Evolutionary conservation across 2,888 invertebrate species (phyloP), one percentile per base, ranked within the genome.

Genomic region (Noctua janthe): DNA sequence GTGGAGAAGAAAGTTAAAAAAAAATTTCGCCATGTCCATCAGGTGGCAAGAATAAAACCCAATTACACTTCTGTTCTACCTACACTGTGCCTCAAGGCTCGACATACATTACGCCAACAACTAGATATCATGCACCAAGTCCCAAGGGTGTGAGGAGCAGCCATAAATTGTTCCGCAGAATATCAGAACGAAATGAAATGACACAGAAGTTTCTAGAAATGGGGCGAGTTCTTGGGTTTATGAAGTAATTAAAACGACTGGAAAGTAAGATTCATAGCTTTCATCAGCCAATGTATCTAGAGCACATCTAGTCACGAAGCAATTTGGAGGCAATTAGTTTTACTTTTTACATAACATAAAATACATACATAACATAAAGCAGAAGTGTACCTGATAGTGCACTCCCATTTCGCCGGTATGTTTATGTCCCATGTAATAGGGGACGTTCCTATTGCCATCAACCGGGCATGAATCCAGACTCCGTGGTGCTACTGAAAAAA

Each of bases 31-130:
- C 35, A 3, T 3, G 3, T 39, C 39, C 39, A 39, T 39, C 39
- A 39, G 39, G 39, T 39, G 5, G 39, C 13, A 64, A 62, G 13
- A 13, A 35, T 56, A 49, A 1, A 15, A 17, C 51, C 1, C 0
- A 83, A 23, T 69, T 5, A 10, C 4, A 2, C 39, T 84, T 59
- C 80, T 87, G 80, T 20, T 20, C 4, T 15, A 0, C 17, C 23
- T 70, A 0, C 56, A 75, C 74, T 74, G 69, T 71, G 80, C 7
- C 79, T 47, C 13, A 23, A 10, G 47, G 76, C 76, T 51, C 67
- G 64, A 79, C 89, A 89, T 90, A 84, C 79, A 88, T 89, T 90
- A 89, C 66, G 59, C 73, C 80, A 84, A 71, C 82, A 82, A 87
- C 81, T 78, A 81, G 84, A 78, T 90, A 89, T 80, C 87, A 82